Conservation (phyloP, 2,888 invertebrate genomes). For the Synergus gifuensis region DNA sequence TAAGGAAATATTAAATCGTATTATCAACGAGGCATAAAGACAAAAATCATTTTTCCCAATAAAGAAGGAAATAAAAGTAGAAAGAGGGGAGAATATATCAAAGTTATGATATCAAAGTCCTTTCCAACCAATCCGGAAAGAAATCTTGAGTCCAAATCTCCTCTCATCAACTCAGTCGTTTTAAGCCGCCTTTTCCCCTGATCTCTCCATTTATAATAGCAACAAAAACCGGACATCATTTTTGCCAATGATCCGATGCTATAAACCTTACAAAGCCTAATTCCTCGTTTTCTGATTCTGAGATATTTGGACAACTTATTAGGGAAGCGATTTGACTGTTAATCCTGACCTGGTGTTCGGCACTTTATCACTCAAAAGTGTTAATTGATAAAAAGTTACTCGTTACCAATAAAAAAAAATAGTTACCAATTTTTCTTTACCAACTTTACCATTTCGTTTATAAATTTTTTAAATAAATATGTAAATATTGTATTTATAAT, state of each 20-base stretch:
- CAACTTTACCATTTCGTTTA: too few species aligned
- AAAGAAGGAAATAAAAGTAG: slow-evolving; percentile 40
- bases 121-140: background rate
- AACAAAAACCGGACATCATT: background rate
- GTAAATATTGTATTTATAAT: background rate
- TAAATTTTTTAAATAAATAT: too few species aligned
- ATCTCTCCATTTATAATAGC: slow-evolving; percentile 3
- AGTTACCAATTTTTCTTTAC: too few species aligned
- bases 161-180: background rate
- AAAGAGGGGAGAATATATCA: slow-evolving; percentile 31
- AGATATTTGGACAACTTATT: background rate
- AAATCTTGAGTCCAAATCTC: slow-evolving; percentile 4
- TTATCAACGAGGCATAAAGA: background rate
- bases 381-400: background rate
- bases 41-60: slow-evolving; percentile 22
- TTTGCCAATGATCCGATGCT: background rate
- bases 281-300: slow-evolving; percentile 29
- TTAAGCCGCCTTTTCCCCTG: background rate
- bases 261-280: background rate
- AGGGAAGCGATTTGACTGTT: slow-evolving; percentile 18
- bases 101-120: background rate
- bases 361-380: background rate
- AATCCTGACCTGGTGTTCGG: background rate
- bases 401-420: too few species aligned
- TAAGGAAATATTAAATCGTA: slow-evolving; percentile 9